A percentile compares a stretch with the other conserved stretches of the same genome.
phyloP scores from a whole-genome alignment of 2,888 invertebrate genomes.

The Falcaria lacertinaria region DNA sequence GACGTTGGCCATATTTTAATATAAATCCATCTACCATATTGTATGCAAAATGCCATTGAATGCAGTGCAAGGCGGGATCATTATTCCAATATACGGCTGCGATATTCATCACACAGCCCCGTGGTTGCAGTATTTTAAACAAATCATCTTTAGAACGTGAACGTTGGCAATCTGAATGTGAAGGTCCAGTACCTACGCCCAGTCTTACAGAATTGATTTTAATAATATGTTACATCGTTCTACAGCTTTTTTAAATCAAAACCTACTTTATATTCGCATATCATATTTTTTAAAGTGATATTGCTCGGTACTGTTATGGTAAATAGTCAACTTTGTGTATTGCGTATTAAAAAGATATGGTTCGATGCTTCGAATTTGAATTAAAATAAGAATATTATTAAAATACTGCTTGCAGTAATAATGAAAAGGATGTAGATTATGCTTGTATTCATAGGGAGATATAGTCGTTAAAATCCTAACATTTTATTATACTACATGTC shows the following conservation, averaged over 20 bases:
- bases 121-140: slow-evolving; percentile 72
- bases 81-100: slow-evolving; percentile 74
- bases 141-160: slow-evolving; percentile 72
- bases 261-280: slow-evolving; percentile 27
- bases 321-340: slow-evolving; percentile 21
- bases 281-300: slow-evolving; percentile 27
- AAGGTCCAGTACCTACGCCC: slow-evolving; percentile 30
- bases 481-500: too few relatives aligned
- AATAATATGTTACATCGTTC: slow-evolving; percentile 42
- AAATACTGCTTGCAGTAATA: too few relatives aligned
- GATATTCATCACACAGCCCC: slow-evolving; percentile 73
- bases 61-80: slow-evolving; percentile 75
- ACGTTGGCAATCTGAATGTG: slow-evolving; percentile 29
- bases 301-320: slow-evolving; percentile 29
- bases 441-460: too few relatives aligned
- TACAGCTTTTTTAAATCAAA: slow-evolving; percentile 26
- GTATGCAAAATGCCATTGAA: slow-evolving; percentile 80
- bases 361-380: slow-evolving; percentile 2
- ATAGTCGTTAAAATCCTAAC: too few relatives aligned
- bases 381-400: background rate
- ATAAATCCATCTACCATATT: slow-evolving; percentile 79
- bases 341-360: slow-evolving; percentile 15
- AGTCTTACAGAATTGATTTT: slow-evolving; percentile 47
- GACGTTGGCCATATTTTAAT: slow-evolving; percentile 78
- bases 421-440: too few relatives aligned